Base-by-base conservation (phyloP, 1,140 invertebrate genomes). In the Hyles euphorbiae region DNA sequence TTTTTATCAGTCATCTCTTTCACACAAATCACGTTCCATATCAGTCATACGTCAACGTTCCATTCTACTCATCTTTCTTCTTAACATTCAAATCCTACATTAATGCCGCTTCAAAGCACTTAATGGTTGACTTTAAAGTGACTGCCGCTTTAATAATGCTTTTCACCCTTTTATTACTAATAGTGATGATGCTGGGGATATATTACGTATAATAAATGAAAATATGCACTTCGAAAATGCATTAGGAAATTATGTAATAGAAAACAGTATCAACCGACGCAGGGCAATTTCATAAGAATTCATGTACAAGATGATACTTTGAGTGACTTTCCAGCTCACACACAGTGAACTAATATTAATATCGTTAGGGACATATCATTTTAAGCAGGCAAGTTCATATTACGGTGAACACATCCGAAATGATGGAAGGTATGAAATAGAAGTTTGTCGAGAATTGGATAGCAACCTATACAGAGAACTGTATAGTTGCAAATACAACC, bases 351-450 rank as follows among this genome's bases (percentile, higher is more conserved):
- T 65, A 57, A 60, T 65, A 52, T 40, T 52, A 43, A 50, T 65
- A 52, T 57, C 55, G 33, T 56, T 61, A 11, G 63, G 59, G 3
- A 54, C 53, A 46, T 67, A 62, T 46, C 60, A 67, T 40, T 58
- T 67, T 40, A 67, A 67, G 48, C 65, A 63, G 56, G 54, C 65
- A 3, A 32, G 58, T 43, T 63, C 60, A 7, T 67, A 67, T 55
- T 67, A 63, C 56, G 60, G 65, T 10, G 54, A 67, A 12, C 65
- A 67, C 44, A 53, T 63, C 8, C 12, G 60, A 12, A 3, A 34
- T 36, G 12, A 63, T 67, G 65, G 58, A 10, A 49, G 10, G 33
- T 67, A 49, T 58, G 43, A 36, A 34, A 59, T 67, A 34, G 60
- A 63, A 56, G 57, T 67, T n/a, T 40, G 33, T 9, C 34, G 56